Evolutionary conservation across 2,797 vertebrate species (phyloP).

Genomic region (Tragopan temminckii): DNA sequence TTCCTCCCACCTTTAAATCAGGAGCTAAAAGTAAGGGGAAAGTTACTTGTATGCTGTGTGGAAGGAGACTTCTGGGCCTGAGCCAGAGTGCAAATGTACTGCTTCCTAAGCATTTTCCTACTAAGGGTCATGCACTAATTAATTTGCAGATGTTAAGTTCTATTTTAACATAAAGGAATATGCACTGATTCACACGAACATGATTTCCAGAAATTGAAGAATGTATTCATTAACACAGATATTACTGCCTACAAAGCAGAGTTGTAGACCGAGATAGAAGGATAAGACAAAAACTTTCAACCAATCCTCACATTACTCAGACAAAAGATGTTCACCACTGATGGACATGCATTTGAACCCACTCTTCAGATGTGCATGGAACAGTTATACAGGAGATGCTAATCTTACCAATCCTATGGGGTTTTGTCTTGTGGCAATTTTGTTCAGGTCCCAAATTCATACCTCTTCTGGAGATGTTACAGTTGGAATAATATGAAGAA

Average conservation of each 20-base stretch:
- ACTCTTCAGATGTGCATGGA: not conserved
- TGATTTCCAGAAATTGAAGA: not conserved
- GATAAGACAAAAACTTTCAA: not conserved
- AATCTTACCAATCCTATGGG: not conserved
- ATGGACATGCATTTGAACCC: not conserved
- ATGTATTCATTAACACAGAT: not conserved
- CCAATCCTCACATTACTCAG: not conserved
- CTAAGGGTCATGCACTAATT: not conserved
- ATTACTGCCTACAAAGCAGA: not conserved
- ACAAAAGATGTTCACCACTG: not conserved
- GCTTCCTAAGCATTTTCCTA: not conserved
- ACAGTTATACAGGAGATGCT: not conserved
- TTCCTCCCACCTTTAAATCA: not conserved
- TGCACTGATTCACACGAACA: not conserved
- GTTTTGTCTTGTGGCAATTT: conserved; percentile 11
- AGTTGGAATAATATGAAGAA: not conserved
- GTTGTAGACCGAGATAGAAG: not conserved
- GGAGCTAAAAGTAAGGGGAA: not conserved
- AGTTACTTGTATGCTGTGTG: not conserved
- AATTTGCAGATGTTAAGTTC: not conserved
- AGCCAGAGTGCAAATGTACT: not conserved
- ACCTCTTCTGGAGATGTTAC: not conserved
- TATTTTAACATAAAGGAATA: not conserved
- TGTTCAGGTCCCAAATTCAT: not conserved
- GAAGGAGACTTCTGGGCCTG: not conserved